Base-by-base conservation (phyloP, 2,888 invertebrate genomes). In the Microdon myrmicae region DNA sequence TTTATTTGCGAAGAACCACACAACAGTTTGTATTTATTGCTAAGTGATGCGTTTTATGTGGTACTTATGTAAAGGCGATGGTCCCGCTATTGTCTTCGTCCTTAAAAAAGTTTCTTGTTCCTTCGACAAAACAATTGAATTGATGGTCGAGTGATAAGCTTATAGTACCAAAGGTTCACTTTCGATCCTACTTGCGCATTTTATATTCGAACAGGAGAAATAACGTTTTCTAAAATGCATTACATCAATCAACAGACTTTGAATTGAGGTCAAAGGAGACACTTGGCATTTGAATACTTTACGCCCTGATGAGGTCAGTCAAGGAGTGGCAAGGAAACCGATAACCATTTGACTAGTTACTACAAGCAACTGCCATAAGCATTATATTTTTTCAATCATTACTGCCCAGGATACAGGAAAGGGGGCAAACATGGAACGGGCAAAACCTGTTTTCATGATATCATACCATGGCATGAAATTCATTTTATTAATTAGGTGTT, bases 251-350 rank as follows among this genome's bases (percentile, higher is more conserved):
- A 41, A 35, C 10, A 37, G 25, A 37, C 7, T n/a, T n/a, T 49
- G 51, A 51, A 64, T 58, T 64, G 51, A 32, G 45, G 47, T 58
- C 41, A 58, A 47, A 64, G 51, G 51, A 58, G 51, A 41, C 41
- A 47, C 39, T 47, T 34, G n/a, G 22, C 12, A 13, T 37, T 37
- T 37, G 14, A 25, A 14, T 28, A n/a, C n/a, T n/a, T n/a, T n/a
- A n/a, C n/a, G n/a, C n/a, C n/a, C n/a, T n/a, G n/a, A n/a, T n/a
- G n/a, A n/a, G n/a, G n/a, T n/a, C n/a, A n/a, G n/a, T n/a, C n/a
- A n/a, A n/a, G n/a, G n/a, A n/a, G n/a, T n/a, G n/a, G n/a, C n/a
- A n/a, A n/a, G n/a, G n/a, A n/a, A n/a, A n/a, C n/a, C n/a, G n/a
- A n/a, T n/a, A n/a, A n/a, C n/a, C n/a, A n/a, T n/a, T n/a, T n/a